These are phyloP conservation scores for Bombus turneri DNA, from an alignment of 1,140 invertebrate genomes.

Conservation along the genomic window DNA sequence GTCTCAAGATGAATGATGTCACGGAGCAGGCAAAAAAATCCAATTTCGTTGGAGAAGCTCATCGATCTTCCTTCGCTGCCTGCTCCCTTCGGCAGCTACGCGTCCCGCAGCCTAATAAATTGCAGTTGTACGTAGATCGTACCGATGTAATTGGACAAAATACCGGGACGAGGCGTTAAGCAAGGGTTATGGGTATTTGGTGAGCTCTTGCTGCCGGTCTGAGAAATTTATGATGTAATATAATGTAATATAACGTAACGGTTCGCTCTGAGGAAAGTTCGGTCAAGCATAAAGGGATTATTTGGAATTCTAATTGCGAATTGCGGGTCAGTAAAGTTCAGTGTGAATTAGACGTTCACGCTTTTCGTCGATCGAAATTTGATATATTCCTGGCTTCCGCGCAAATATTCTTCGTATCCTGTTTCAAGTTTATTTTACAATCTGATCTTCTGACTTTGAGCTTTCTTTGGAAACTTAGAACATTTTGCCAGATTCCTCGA, in stretches of 20 bases:
- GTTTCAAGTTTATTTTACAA: background rate
- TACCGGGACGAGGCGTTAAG: background rate
- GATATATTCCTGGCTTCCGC: background rate
- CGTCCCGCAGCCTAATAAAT: slow-evolving; percentile 53
- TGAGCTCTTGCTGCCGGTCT: too few species aligned
- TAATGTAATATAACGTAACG: background rate
- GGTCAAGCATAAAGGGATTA: background rate
- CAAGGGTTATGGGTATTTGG: slow-evolving; percentile 1
- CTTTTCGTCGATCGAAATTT: background rate
- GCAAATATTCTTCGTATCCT: background rate
- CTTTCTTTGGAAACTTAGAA: background rate
- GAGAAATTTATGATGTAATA: slow-evolving; percentile 4
- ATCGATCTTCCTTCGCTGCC: slow-evolving; percentile 56
- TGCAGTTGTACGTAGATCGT: slow-evolving; percentile 28
- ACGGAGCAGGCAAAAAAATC: slow-evolving; percentile 18
- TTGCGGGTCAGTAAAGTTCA: background rate
- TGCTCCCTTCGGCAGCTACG: slow-evolving; percentile 22
- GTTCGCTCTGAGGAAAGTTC: background rate
- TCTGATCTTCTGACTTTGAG: background rate
- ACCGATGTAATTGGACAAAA: slow-evolving; percentile 26
- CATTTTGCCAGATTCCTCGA: background rate
- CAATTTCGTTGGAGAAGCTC: slow-evolving; percentile 48
- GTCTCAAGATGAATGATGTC: slow-evolving; percentile 60
- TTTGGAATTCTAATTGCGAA: background rate
- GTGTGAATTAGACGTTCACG: background rate